Conservation (phyloP, 1,140 invertebrate genomes). For the Brevipalpus yothersi region DNA sequence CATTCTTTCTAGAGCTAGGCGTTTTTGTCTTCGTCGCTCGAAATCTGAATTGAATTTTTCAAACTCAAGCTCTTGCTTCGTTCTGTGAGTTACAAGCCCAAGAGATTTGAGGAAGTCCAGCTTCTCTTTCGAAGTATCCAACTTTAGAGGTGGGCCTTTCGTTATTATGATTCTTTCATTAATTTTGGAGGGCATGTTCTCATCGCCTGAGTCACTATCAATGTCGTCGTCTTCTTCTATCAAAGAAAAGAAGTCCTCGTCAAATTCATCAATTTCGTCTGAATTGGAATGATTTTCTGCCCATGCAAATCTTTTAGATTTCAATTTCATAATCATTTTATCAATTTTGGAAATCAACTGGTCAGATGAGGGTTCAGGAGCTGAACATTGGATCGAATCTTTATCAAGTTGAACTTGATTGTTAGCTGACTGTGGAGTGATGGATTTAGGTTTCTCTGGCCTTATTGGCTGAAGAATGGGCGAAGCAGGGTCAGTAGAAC, state of each 20-base stretch:
- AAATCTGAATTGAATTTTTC: constrained; percentile 4
- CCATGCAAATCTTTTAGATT: too few species aligned
- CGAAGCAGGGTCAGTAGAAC: too few species aligned
- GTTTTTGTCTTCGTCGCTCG: too few species aligned
- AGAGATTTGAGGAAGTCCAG: constrained; percentile 9
- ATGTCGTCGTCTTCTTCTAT: neutral
- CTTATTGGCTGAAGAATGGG: too few species aligned
- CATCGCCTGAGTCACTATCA: neutral
- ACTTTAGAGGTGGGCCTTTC: constrained; percentile 9
- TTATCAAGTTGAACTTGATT: neutral
- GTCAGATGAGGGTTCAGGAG: too few species aligned
- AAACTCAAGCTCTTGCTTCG: constrained; percentile 11
- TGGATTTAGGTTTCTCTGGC: neutral
- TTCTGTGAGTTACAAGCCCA: constrained; percentile 11
- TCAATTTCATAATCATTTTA: neutral
- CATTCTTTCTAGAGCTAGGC: too few species aligned
- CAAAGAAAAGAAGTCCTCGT: neutral
- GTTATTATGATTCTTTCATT: neutral
- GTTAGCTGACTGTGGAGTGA: neutral
- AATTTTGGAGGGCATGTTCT: neutral
- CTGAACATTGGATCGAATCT: too few species aligned
- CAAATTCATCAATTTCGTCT: neutral
- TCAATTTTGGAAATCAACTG: too few species aligned
- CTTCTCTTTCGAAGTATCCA: constrained; percentile 9
- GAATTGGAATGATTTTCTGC: too few species aligned